Evolutionary conservation across 2,797 vertebrate genomes (phyloP), one percentile per base, ranked within the genome.

Genomic region (Malacoraja senta): DNA sequence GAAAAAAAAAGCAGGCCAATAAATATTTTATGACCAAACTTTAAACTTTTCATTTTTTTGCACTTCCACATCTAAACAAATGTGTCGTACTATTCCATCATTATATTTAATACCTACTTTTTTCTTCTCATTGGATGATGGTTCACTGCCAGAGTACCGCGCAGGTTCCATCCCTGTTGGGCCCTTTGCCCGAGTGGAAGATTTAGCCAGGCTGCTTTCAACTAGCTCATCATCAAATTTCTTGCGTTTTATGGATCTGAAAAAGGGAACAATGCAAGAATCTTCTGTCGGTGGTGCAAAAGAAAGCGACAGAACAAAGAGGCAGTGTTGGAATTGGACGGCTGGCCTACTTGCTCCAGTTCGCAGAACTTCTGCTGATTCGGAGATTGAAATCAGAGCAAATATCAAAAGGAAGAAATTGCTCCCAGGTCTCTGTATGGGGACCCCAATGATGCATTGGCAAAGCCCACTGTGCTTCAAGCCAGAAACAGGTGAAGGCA

Each of bases 201-300:
- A 98, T 94, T 99, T 99, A n/a, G 98, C 98, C 19, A 99, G 96
- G 95, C 98, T 99, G 96, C 98, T 99, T 95, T 99, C 98, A 93
- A 99, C 98, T 94, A 99, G 95, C 94, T 99, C 98, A 95, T 99
- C 98, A 17, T 99, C 98, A 94, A 99, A 99, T 95, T 99, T 99
- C 96, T 98, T 99, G 94, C 98, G 96, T 95, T 99, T 99, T 95
- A 99, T 99, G 94, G 98, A 99, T 94, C 98, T 99, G 93, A 81
- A 38, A 93, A 72, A 92, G 0, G n/a, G 68, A 92, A 92, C 71
- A 74, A 92, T 76, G 35, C 71, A 76, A 91, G 65, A 74, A 26
- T 65, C 35, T 32, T 29, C 61, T 26, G 26, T 63, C 35, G 53
- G 65, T 29, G 65, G 24, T 44, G 26, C 29, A 3, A 84, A 32